Conservation (phyloP, 2,888 invertebrate species). For the Drosophila vallismaia region DNA sequence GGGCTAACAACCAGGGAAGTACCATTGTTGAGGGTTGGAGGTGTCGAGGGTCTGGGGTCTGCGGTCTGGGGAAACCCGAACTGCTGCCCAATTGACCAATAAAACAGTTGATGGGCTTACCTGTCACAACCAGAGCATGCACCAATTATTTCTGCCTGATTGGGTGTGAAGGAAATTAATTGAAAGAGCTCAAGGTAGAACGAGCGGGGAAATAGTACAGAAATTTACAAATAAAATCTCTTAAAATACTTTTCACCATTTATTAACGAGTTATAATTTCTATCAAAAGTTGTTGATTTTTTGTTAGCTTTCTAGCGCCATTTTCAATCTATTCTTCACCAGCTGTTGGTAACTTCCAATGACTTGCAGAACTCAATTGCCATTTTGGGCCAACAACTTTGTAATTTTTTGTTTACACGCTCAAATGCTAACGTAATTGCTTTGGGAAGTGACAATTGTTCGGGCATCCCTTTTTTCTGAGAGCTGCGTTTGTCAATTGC, state of each 20-base stretch:
- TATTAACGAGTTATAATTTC: neutral
- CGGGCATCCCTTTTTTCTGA: conserved; percentile 22
- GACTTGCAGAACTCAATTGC: conserved; percentile 69
- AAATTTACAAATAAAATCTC: neutral
- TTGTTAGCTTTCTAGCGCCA: neutral
- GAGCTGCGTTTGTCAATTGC: conserved; percentile 56
- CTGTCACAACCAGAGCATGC: conserved; percentile 13
- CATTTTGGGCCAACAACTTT: conserved; percentile 74
- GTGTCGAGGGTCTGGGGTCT: conserved; percentile 8
- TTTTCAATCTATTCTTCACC: conserved; percentile 1
- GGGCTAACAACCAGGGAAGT: conserved; percentile 11
- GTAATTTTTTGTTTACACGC: conserved; percentile 80
- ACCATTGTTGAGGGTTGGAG: neutral
- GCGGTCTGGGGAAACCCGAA: conserved; percentile 33
- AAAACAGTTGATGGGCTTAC: conserved; percentile 41
- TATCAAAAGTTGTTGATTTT: neutral
- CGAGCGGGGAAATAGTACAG: too few relatives aligned
- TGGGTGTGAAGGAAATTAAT: conserved; percentile 20
- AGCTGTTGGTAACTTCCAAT: conserved; percentile 43
- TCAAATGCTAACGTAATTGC: conserved; percentile 78
- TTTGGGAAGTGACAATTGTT: conserved; percentile 78
- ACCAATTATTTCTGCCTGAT: conserved; percentile 32
- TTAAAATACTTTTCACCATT: neutral
- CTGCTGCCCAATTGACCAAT: conserved; percentile 73
- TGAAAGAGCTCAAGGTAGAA: neutral